These are phyloP conservation scores for Orthochromis indermauri DNA, from an alignment of 2,113 vertebrate genomes.

Conservation along the genomic window DNA sequence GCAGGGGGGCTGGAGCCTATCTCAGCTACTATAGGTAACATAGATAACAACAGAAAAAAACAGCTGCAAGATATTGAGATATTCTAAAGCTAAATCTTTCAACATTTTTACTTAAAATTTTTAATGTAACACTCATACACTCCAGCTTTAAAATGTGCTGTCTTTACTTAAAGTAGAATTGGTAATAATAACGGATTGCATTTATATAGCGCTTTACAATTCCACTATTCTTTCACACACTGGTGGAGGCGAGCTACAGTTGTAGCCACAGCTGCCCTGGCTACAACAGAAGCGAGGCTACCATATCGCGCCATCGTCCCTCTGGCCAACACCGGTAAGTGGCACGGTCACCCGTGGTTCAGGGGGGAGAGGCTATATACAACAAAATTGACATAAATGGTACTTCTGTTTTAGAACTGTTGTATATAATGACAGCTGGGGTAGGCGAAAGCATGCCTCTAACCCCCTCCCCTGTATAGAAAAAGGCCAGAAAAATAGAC, in stretches of 20 bases:
- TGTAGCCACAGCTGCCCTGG: background rate
- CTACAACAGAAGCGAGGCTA: background rate
- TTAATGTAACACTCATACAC: background rate
- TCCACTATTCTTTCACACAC: background rate
- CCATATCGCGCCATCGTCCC: background rate
- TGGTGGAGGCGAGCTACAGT: background rate
- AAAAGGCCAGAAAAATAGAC: background rate
- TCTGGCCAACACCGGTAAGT: background rate
- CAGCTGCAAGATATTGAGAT: background rate
- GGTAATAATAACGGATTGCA: background rate
- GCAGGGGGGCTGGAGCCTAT: background rate
- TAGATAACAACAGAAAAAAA: background rate
- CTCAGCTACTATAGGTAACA: background rate
- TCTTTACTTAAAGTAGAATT: background rate
- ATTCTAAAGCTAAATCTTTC: background rate
- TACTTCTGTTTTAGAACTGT: background rate
- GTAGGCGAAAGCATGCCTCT: background rate
- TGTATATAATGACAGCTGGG: background rate
- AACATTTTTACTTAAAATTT: background rate
- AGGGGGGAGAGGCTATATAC: background rate
- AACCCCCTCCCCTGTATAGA: background rate
- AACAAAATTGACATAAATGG: background rate
- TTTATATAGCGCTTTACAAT: background rate
- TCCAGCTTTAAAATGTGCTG: background rate
- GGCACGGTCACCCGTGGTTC: rapidly evolving